Conservation (phyloP, 2,888 invertebrate species). For the Boloria euphrosyne region DNA sequence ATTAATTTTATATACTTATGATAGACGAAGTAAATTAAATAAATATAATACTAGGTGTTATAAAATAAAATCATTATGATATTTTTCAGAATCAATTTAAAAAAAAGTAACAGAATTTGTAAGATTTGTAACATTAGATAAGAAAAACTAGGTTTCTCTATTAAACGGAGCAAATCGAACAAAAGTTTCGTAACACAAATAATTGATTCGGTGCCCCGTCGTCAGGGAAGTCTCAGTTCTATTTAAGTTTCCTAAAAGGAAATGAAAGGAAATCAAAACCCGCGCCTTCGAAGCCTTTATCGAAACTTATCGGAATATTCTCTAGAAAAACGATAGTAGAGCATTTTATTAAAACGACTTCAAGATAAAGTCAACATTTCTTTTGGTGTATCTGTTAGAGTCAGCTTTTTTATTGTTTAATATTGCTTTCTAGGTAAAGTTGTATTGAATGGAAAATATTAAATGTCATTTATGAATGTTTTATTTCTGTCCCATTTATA, state of each 20-base stretch:
- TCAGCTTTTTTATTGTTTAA: constrained; percentile 23
- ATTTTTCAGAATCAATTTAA: background rate
- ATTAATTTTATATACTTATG: no score
- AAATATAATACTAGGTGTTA: no score
- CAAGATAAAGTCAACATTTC: constrained; percentile 56
- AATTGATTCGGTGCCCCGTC: constrained; percentile 78
- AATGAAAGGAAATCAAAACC: constrained; percentile 80
- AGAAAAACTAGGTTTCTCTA: constrained; percentile 58
- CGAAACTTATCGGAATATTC: constrained; percentile 76
- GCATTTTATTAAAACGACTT: constrained; percentile 65
- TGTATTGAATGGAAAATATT: constrained; percentile 18
- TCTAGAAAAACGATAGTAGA: constrained; percentile 57
- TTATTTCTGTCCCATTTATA: no score
- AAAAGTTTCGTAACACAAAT: constrained; percentile 75
- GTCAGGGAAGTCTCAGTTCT: constrained; percentile 79
- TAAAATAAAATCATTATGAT: no score
- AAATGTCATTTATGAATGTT: background rate
- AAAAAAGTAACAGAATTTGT: constrained; percentile 33
- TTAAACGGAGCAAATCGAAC: constrained; percentile 63
- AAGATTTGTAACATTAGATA: constrained; percentile 48
- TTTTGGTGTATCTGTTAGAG: constrained; percentile 39
- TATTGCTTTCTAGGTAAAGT: constrained; percentile 19
- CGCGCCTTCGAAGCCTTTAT: constrained; percentile 72
- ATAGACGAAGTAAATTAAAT: no score
- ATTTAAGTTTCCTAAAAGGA: constrained; percentile 82